These are phyloP conservation scores for Campoplex capitator DNA, from an alignment of 2,888 invertebrate genomes.

Conservation along the genomic window DNA sequence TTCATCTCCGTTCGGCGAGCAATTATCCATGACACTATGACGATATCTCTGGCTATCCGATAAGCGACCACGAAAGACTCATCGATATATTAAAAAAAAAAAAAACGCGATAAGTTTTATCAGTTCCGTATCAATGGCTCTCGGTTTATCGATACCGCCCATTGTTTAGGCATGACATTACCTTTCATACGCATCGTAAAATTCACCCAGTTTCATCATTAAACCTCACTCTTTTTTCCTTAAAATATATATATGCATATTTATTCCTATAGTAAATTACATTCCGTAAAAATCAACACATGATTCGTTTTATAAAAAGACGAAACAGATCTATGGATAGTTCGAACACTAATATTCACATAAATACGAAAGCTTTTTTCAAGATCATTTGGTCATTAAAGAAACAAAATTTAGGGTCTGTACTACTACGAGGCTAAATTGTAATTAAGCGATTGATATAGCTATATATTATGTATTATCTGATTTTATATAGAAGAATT, in stretches of 20 bases:
- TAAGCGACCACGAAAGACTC: slow-evolving; percentile 38
- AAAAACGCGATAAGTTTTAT: slow-evolving; percentile 65
- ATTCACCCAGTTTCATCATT: neutral
- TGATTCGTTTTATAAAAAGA: slow-evolving; percentile 36
- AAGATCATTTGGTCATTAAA: slow-evolving; percentile 45
- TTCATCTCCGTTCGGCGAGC: slow-evolving; percentile 48
- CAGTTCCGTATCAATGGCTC: slow-evolving; percentile 51
- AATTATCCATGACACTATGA: slow-evolving; percentile 51
- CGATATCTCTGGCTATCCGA: slow-evolving; percentile 55
- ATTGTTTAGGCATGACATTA: neutral
- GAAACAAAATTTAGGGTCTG: slow-evolving; percentile 20
- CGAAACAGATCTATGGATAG: slow-evolving; percentile 11
- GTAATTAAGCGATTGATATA: slow-evolving; percentile 53
- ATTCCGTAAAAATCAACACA: slow-evolving; percentile 51
- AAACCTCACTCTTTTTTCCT: neutral
- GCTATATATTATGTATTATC: slow-evolving; percentile 55
- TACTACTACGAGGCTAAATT: slow-evolving; percentile 20
- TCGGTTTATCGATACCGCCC: slow-evolving; percentile 11
- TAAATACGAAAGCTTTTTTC: slow-evolving; percentile 56
- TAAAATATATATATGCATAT: slow-evolving; percentile 55
- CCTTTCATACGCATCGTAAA: neutral
- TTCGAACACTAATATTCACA: slow-evolving; percentile 35
- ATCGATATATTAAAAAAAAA: slow-evolving; percentile 31
- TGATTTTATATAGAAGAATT: slow-evolving; percentile 24
- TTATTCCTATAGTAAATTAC: slow-evolving; percentile 52